These are phyloP conservation scores for Trididemnum clinides DNA, from an alignment of 23 tunicate genomes.

Conservation along the genomic window DNA sequence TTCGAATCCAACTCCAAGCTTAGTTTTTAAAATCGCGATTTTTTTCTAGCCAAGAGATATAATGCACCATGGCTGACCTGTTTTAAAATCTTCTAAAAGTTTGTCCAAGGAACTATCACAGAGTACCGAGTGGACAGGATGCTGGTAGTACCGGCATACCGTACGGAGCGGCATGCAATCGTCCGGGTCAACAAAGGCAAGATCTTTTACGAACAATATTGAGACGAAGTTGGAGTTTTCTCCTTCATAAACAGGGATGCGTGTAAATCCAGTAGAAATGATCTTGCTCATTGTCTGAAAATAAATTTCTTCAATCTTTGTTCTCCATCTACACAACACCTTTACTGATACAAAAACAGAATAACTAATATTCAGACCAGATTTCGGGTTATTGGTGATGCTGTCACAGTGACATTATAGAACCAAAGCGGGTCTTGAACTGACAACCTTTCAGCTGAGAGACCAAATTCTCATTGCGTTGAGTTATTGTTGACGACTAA, in stretches of 20 bases:
- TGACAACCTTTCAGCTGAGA: no score
- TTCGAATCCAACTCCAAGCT: no score
- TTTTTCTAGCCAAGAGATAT: no score
- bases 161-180: slow-evolving; percentile 88
- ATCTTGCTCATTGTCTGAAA: slow-evolving; percentile 76
- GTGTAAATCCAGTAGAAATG: slow-evolving; percentile 88
- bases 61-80: no score
- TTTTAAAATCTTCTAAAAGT: slow-evolving; percentile 85
- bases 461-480: no score
- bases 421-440: no score
- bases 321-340: no score
- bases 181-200: slow-evolving; percentile 94
- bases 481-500: no score
- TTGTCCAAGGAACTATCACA: slow-evolving; percentile 85
- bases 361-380: background rate
- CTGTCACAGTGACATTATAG: no score
- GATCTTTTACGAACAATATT: slow-evolving; percentile 88
- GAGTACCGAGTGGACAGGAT: slow-evolving; percentile 81
- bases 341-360: background rate
- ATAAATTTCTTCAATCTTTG: background rate
- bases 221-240: slow-evolving; percentile 73
- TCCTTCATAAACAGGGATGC: slow-evolving; percentile 87
- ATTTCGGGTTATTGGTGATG: no score
- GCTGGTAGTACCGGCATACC: slow-evolving; percentile 80
- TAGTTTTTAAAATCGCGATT: no score